Base-by-base conservation (phyloP, 2,113 vertebrate genomes). In the Fulmarus glacialis region DNA sequence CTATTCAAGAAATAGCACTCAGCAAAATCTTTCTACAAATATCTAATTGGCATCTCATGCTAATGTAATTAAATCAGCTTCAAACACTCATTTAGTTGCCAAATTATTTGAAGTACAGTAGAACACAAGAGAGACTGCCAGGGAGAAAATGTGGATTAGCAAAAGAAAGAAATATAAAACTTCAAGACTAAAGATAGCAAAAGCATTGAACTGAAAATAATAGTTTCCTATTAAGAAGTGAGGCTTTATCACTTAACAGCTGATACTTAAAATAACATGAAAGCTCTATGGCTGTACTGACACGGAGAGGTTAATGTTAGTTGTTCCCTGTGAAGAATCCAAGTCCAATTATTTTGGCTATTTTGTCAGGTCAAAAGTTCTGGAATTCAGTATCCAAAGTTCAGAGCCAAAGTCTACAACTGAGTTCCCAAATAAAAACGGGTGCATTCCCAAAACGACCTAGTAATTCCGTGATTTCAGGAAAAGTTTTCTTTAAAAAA, bases 61-160 rank as follows among this genome's bases (percentile, higher is more conserved):
- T 85, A 91, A 74, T 83, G 15, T 60, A 88, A 94, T 87, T 89
- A 85, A 90, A 89, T 95, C 68, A 77, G 66, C 38, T 70, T 78
- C 89, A 79, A 68, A 75, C 82, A 30, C 38, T 75, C 29, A 0
- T 50, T 66, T 10, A 58, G 23, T 74, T 94, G 93, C 68, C 80
- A 74, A 77, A 43, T 63, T 53, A 63, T 94, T 84, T 90, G 52
- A 92, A 85, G 66, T 38, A 72, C 72, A 91, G 87, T 55, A 82
- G 77, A 89, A 83, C 24, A 40, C 6, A 68, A 68, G 60, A 40
- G 50, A 79, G 43, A 55, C 16, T 67, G 81, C 92, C 93, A 96
- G 62, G 60, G 55, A 95, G 40, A 96, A 80, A 88, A 82, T 40
- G 62, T 2, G 4, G 81, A 87, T 77, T 83, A 86, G 58, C 56